A percentile compares a stretch with the other conserved stretches of the same genome.
phyloP scores from a whole-genome alignment of 2,113 vertebrate species.

The Sceloporus tristichus region DNA sequence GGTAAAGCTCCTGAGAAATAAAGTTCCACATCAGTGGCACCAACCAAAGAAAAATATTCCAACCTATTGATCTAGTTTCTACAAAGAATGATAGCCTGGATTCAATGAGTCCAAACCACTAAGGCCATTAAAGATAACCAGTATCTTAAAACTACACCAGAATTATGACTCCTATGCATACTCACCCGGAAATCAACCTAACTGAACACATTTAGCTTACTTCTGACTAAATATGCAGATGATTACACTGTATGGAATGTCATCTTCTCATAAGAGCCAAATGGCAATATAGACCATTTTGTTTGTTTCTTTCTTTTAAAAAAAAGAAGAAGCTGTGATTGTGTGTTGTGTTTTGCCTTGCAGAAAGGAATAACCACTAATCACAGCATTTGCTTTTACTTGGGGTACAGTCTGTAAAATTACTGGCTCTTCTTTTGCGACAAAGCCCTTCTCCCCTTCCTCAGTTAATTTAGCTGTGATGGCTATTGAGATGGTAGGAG shows the following conservation, averaged over 20 bases:
- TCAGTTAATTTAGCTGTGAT: constrained; percentile 50
- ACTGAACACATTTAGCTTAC: neutral
- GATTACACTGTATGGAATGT: neutral
- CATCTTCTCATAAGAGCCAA: neutral
- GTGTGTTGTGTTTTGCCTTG: constrained; percentile 28
- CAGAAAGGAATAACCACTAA: constrained; percentile 48
- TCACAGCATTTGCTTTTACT: constrained; percentile 56
- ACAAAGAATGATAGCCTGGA: neutral
- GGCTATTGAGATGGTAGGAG: constrained; percentile 5
- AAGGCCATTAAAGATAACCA: neutral
- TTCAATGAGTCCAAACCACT: neutral
- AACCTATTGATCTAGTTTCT: neutral
- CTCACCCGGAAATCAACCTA: neutral
- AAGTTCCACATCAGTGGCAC: neutral
- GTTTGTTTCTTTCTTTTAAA: neutral
- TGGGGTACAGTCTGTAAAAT: constrained; percentile 35
- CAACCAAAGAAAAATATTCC: too few species aligned
- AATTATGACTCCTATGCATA: neutral
- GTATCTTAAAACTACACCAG: neutral
- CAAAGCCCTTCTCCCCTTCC: constrained; percentile 45
- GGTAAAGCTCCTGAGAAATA: neutral
- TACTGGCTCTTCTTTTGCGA: constrained; percentile 44
- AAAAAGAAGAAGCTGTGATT: neutral
- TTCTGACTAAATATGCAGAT: neutral
- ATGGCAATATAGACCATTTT: neutral